phyloP scores from a whole-genome alignment of 2,888 invertebrate species.

The Sesamia inferens region DNA sequence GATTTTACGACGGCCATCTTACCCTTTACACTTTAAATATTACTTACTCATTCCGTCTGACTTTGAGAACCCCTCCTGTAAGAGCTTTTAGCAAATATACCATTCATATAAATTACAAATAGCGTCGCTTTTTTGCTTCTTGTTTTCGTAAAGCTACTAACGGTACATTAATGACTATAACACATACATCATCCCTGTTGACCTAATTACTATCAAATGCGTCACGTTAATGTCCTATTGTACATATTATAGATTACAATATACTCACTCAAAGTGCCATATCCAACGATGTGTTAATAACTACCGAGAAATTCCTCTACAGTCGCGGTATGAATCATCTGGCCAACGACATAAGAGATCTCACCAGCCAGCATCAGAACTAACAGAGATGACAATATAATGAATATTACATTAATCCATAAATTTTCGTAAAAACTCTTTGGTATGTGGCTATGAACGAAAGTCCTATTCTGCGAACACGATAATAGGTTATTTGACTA shows the following conservation, averaged over 20 bases:
- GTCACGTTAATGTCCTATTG: background rate
- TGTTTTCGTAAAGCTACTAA: background rate
- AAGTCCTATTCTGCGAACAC: slow-evolving; percentile 73
- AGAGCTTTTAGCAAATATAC: slow-evolving; percentile 28
- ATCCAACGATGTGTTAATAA: slow-evolving; percentile 79
- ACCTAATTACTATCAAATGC: slow-evolving; percentile 3
- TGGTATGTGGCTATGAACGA: slow-evolving; percentile 73
- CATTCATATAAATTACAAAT: slow-evolving; percentile 37
- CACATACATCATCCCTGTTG: background rate
- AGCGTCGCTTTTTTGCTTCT: background rate
- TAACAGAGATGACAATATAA: slow-evolving; percentile 68
- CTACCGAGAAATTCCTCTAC: slow-evolving; percentile 78
- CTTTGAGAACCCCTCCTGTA: slow-evolving; percentile 35
- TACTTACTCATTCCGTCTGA: slow-evolving; percentile 55
- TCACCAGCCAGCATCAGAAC: slow-evolving; percentile 74
- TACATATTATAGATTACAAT: background rate
- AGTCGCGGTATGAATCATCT: slow-evolving; percentile 70
- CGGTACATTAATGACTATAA: background rate
- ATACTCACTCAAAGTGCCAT: slow-evolving; percentile 80
- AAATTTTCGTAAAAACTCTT: slow-evolving; percentile 62
- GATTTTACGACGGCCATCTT: slow-evolving; percentile 39
- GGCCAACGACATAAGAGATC: slow-evolving; percentile 71
- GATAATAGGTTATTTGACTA: too few species aligned
- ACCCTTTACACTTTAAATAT: slow-evolving; percentile 45
- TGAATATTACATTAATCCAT: slow-evolving; percentile 59